Conservation (phyloP, 2,888 invertebrate species). For the Meghimatium bilineatum region DNA sequence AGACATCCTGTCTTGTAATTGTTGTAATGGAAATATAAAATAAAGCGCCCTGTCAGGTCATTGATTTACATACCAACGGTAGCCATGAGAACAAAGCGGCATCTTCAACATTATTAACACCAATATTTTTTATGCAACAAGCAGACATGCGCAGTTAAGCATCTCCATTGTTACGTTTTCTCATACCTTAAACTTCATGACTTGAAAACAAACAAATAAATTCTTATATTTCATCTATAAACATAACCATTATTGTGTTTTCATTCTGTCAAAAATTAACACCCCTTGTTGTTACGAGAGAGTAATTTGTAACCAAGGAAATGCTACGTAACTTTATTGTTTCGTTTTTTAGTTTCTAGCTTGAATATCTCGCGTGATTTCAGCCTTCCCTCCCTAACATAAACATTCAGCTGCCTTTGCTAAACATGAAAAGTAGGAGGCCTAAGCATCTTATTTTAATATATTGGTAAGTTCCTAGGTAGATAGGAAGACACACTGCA, state of each 20-base stretch:
- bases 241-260: neutral
- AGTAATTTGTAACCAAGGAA: constrained; percentile 14
- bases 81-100: neutral
- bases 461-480: neutral
- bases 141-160: neutral
- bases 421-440: neutral
- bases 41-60: too few species aligned
- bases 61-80: neutral
- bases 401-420: neutral
- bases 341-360: neutral
- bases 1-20: too few species aligned
- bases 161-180: neutral
- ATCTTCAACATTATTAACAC: neutral
- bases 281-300: constrained; percentile 12
- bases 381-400: neutral
- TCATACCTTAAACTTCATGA: neutral
- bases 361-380: neutral
- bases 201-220: neutral
- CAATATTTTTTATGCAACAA: neutral
- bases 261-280: neutral
- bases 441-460: neutral
- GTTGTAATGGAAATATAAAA: too few species aligned
- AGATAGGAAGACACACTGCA: neutral
- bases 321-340: neutral
- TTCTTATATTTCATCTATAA: neutral